Evolutionary conservation across 1,140 invertebrate genomes (phyloP).

Genomic region (Pseudomyrmex dendroicus): DNA sequence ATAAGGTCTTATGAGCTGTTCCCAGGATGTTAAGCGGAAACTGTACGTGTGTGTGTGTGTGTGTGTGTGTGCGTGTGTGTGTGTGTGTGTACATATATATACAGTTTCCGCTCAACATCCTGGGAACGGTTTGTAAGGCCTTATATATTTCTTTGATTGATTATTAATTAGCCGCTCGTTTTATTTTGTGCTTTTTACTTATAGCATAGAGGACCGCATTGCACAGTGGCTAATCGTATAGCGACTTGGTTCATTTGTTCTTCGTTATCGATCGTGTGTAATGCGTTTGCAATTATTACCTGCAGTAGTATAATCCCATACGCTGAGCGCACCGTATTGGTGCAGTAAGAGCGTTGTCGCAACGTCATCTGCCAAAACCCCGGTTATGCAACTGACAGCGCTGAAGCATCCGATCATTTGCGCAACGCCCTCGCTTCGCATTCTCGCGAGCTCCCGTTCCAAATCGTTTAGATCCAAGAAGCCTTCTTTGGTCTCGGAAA

Average conservation of each 20-base stretch:
- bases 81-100: too few relatives aligned
- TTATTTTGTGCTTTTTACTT: background rate
- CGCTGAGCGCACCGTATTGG: constrained; percentile 92
- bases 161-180: background rate
- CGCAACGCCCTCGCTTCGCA: constrained; percentile 85
- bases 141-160: too few relatives aligned
- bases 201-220: background rate
- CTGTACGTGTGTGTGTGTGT: too few relatives aligned
- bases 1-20: too few relatives aligned
- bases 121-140: too few relatives aligned
- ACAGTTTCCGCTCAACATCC: too few relatives aligned
- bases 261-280: background rate
- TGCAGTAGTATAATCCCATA: constrained; percentile 96
- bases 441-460: constrained; percentile 89
- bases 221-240: background rate
- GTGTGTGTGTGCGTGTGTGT: too few relatives aligned
- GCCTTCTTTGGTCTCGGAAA: constrained; percentile 92
- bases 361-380: constrained; percentile 94
- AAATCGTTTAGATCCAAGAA: constrained; percentile 92
- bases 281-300: constrained; percentile 78
- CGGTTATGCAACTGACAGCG: constrained; percentile 95
- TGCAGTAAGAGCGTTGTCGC: constrained; percentile 93
- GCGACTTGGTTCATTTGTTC: background rate
- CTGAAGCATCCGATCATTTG: constrained; percentile 94
- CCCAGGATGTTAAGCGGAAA: too few relatives aligned